Percentiles rank a stretch among this genome's conserved stretches.
These are phyloP conservation scores for Hyaena hyaena DNA, from an alignment of 2,113 vertebrate genomes.

Conservation along the genomic window DNA sequence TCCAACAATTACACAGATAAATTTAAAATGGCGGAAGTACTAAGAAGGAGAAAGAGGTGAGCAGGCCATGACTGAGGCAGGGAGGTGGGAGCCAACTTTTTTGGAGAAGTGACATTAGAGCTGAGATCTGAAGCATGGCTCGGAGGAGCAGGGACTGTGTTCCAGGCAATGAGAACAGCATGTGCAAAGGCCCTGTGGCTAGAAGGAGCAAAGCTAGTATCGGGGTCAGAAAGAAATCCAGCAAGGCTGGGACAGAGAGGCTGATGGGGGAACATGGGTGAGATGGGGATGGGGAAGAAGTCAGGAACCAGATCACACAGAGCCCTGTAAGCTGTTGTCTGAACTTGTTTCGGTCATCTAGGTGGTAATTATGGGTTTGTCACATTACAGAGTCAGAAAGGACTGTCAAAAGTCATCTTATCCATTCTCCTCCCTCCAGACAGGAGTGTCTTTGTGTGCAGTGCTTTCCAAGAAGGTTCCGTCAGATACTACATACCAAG, in stretches of 20 bases:
- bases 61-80: not conserved
- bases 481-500: not conserved
- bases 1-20: not conserved
- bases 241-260: not conserved
- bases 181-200: constrained; percentile 1
- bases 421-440: not conserved
- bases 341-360: not conserved
- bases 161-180: not conserved
- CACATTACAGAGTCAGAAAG: not conserved
- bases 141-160: not conserved
- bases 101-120: not conserved
- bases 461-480: not conserved
- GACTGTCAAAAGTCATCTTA: not conserved
- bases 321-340: not conserved
- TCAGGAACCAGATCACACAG: too few relatives aligned
- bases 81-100: not conserved
- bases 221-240: not conserved
- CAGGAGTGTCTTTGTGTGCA: not conserved
- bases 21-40: not conserved
- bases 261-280: not conserved
- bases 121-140: not conserved
- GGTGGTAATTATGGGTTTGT: not conserved
- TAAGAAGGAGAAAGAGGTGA: not conserved
- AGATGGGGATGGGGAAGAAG: not conserved
- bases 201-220: not conserved